Conservation (phyloP, 2,888 invertebrate species). For the Pogonocherus hispidulus region DNA sequence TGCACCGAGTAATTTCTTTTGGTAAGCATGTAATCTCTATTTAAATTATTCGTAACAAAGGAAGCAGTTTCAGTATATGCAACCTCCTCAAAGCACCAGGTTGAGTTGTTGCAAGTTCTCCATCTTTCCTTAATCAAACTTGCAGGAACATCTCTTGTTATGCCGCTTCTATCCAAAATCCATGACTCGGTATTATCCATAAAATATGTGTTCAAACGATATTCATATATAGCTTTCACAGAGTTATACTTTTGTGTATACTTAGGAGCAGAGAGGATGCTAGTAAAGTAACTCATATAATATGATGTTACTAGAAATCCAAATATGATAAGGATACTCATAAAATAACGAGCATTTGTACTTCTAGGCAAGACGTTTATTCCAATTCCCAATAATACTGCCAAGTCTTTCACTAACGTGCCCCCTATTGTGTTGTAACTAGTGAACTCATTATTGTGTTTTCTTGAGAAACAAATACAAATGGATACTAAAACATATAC, state of each 20-base stretch:
- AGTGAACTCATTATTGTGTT: background rate
- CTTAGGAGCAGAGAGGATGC: background rate
- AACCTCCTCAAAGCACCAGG: background rate
- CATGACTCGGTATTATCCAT: background rate
- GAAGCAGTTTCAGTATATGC: background rate
- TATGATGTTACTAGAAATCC: background rate
- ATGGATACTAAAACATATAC: background rate
- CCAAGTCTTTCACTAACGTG: background rate
- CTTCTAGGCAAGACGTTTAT: background rate
- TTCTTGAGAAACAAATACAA: background rate
- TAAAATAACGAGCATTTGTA: background rate
- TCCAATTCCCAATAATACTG: background rate
- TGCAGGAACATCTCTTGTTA: background rate
- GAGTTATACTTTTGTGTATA: background rate
- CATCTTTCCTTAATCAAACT: background rate
- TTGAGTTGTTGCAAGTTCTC: background rate
- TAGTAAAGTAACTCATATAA: background rate
- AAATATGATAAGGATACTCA: background rate
- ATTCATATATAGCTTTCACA: background rate
- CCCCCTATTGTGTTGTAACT: background rate
- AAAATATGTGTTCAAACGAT: background rate
- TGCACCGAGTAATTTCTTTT: background rate
- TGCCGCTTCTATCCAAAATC: no score
- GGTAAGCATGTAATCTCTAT: background rate
- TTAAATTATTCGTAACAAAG: background rate